Percentiles rank a stretch among this genome's conserved stretches.
Evolutionary conservation across 2,888 invertebrate genomes (phyloP).

Genomic region (Emmelina monodactyla): DNA sequence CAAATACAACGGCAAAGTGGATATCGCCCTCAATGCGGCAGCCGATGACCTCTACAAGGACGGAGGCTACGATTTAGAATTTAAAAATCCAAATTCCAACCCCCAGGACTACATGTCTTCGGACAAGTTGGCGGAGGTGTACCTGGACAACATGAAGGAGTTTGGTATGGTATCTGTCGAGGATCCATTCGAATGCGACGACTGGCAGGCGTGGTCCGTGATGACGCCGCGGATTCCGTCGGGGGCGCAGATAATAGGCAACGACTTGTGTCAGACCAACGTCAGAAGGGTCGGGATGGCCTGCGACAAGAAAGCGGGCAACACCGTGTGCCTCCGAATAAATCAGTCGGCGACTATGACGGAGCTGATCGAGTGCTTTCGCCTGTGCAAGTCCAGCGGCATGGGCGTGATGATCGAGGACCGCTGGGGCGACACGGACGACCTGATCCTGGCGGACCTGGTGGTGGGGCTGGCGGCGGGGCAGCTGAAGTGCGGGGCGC

Average conservation of each 20-base stretch:
- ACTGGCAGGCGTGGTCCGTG: conserved; percentile 95
- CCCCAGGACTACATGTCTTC: conserved; percentile 82
- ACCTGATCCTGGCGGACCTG: conserved; percentile 96
- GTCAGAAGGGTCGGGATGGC: conserved; percentile 89
- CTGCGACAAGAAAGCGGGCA: conserved; percentile 94
- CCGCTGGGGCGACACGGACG: conserved; percentile 96
- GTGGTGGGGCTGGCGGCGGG: conserved; percentile 98
- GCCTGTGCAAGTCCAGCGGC: conserved; percentile 94
- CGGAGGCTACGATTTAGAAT: conserved; percentile 92
- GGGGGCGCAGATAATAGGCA: conserved; percentile 83
- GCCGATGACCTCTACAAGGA: conserved; percentile 94
- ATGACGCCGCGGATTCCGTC: conserved; percentile 70
- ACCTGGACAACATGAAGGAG: conserved; percentile 87
- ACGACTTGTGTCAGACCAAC: conserved; percentile 94
- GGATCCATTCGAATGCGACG: conserved; percentile 97
- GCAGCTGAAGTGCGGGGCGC: conserved; percentile 98
- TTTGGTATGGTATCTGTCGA: conserved; percentile 94
- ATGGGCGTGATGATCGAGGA: conserved; percentile 72
- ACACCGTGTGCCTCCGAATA: conserved; percentile 89
- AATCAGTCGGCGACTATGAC: conserved; percentile 98
- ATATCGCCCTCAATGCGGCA: conserved; percentile 97
- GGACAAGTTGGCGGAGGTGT: conserved; percentile 84
- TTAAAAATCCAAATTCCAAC: conserved; percentile 93
- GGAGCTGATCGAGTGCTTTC: conserved; percentile 93
- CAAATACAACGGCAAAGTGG: conserved; percentile 88